These are phyloP conservation scores for Philaenus spumarius DNA, from an alignment of 1,140 invertebrate genomes.

Conservation along the genomic window DNA sequence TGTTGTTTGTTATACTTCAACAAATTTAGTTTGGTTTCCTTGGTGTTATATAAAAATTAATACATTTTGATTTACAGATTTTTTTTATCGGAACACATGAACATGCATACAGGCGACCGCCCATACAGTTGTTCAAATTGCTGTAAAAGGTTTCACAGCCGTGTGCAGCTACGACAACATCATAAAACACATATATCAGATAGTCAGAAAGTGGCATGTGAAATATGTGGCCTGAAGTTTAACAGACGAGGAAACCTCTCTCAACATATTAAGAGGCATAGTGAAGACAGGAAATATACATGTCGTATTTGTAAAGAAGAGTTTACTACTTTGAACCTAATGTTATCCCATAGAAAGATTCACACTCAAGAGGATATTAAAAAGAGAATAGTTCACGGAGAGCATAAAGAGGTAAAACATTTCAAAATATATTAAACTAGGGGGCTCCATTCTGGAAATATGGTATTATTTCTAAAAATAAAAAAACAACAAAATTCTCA, in stretches of 20 bases:
- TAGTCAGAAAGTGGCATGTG: conserved; percentile 34
- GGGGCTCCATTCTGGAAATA: too few species aligned
- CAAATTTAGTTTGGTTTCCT: conserved; percentile 6
- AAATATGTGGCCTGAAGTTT: conserved; percentile 34
- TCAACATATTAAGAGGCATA: conserved; percentile 37
- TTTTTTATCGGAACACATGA: conserved; percentile 39
- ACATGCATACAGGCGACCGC: conserved; percentile 38
- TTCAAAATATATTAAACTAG: too few species aligned
- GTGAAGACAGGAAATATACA: conserved; percentile 29
- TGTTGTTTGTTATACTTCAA: too few species aligned
- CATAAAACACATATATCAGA: conserved; percentile 33
- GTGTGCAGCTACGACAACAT: conserved; percentile 39
- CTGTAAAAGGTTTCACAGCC: conserved; percentile 41
- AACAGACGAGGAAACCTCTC: conserved; percentile 41
- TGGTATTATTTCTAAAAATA: too few species aligned
- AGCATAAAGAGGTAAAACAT: too few species aligned
- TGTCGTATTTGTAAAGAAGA: conserved; percentile 29
- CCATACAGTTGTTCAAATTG: conserved; percentile 43
- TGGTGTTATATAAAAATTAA: conserved; percentile 13
- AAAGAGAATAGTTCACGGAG: too few species aligned
- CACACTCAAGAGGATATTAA: conserved; percentile 24
- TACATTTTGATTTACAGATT: conserved; percentile 31
- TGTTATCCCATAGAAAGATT: conserved; percentile 29
- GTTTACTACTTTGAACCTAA: conserved; percentile 26
- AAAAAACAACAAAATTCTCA: too few species aligned